These are phyloP conservation scores for Helostoma temminkii DNA, from an alignment of 2,797 vertebrate species.

Conservation along the genomic window DNA sequence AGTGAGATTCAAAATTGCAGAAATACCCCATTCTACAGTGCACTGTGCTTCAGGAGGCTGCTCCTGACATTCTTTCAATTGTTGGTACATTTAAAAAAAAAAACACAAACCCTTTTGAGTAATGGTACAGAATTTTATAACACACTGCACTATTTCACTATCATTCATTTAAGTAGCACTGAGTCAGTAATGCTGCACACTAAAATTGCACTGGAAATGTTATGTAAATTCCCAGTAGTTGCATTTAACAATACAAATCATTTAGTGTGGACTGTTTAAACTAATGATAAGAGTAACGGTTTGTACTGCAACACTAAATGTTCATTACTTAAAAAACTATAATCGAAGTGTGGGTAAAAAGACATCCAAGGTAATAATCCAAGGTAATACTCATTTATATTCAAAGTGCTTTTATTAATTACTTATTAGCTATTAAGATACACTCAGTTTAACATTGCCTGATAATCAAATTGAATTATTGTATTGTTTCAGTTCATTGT, in stretches of 20 bases:
- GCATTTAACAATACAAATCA: neutral
- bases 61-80: conserved; percentile 2
- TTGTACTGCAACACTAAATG: neutral
- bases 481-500: neutral
- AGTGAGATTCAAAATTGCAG: conserved; percentile 67
- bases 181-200: neutral
- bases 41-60: conserved; percentile 22
- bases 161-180: conserved; percentile 14
- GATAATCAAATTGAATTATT: neutral
- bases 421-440: no score
- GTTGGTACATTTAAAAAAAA: neutral
- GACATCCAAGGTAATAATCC: no score
- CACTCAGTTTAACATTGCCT: no score
- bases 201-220: no score
- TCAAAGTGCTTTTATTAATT: no score
- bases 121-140: conserved; percentile 6
- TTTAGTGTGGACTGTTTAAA: neutral
- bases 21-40: conserved; percentile 40
- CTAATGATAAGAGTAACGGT: no score
- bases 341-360: neutral
- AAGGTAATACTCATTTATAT: no score
- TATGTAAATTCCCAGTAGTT: neutral
- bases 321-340: neutral
- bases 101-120: neutral
- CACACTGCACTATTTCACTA: neutral